phyloP scores from a whole-genome alignment of 2,888 invertebrate species.

The Agonopterix arenella region DNA sequence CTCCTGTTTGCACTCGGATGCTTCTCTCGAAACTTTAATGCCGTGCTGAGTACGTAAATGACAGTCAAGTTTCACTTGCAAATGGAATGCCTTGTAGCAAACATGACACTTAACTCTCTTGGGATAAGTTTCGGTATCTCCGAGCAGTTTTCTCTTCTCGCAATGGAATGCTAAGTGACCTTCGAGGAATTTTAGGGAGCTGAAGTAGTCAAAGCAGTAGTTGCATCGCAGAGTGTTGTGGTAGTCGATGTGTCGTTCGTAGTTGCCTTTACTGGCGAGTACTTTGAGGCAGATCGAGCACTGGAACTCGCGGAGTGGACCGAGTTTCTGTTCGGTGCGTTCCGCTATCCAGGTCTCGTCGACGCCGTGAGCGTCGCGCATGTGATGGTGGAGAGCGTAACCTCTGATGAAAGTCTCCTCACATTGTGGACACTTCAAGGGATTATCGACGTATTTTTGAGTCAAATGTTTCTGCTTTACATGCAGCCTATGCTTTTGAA shows the following conservation, averaged over 20 bases:
- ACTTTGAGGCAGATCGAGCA: conserved; percentile 67
- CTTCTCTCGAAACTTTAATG: conserved; percentile 40
- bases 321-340: conserved; percentile 38
- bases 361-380: conserved; percentile 55
- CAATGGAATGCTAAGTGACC: conserved; percentile 65
- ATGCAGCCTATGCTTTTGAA: conserved; percentile 57
- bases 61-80: conserved; percentile 68
- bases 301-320: conserved; percentile 60
- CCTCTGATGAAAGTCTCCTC: conserved; percentile 56
- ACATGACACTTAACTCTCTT: conserved; percentile 61
- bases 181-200: conserved; percentile 56
- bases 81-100: conserved; percentile 69
- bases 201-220: conserved; percentile 69
- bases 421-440: conserved; percentile 59
- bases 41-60: conserved; percentile 60
- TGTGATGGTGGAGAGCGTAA: conserved; percentile 60
- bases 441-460: conserved; percentile 55
- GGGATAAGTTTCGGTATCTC: conserved; percentile 57
- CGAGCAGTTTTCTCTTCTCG: conserved; percentile 59
- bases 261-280: conserved; percentile 66
- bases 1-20: conserved; percentile 40
- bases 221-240: conserved; percentile 69
- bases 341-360: conserved; percentile 66
- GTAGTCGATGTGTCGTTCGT: conserved; percentile 66
- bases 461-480: conserved; percentile 55